Percentiles rank a stretch among this genome's conserved stretches.
Conservation (phyloP, 2,888 invertebrate species). For the Mellilla xanthometata region DNA sequence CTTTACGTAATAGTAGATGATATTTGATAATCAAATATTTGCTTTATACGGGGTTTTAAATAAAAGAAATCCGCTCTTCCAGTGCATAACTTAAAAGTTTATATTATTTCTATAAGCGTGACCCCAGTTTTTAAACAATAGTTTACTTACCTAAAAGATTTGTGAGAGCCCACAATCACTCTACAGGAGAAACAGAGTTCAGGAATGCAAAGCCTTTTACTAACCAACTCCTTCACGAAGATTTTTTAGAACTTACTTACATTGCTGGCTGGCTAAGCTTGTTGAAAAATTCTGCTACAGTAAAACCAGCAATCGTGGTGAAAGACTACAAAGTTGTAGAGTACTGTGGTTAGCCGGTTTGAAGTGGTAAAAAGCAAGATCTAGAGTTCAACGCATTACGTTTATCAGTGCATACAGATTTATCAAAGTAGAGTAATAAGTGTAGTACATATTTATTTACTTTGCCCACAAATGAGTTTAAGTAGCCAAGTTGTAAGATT, state of each 20-base stretch:
- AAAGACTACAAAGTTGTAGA: constrained; percentile 3
- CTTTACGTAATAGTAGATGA: too few species aligned
- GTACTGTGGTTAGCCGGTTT: constrained; percentile 16
- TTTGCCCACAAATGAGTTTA: constrained; percentile 34
- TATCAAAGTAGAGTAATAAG: constrained; percentile 47
- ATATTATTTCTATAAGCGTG: too few species aligned
- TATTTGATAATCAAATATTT: too few species aligned
- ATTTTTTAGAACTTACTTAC: constrained; percentile 3
- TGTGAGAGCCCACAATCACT: constrained; percentile 31
- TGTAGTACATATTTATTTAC: constrained; percentile 39
- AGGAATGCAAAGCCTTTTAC: constrained; percentile 38
- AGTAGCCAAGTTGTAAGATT: constrained; percentile 19
- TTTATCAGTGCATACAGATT: constrained; percentile 37
- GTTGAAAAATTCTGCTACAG: background rate
- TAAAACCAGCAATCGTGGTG: constrained; percentile 24
- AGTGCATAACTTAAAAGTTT: too few species aligned
- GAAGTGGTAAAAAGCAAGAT: constrained; percentile 32
- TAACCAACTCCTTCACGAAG: background rate
- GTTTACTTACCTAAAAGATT: constrained; percentile 27
- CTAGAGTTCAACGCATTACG: constrained; percentile 73
- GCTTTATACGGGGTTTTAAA: too few species aligned
- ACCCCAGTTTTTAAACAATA: too few species aligned
- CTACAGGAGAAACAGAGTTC: constrained; percentile 29
- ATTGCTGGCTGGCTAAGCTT: constrained; percentile 18
- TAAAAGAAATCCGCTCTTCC: too few species aligned